Base-by-base conservation (phyloP, 1,140 invertebrate genomes). In the Augochlora pura region DNA sequence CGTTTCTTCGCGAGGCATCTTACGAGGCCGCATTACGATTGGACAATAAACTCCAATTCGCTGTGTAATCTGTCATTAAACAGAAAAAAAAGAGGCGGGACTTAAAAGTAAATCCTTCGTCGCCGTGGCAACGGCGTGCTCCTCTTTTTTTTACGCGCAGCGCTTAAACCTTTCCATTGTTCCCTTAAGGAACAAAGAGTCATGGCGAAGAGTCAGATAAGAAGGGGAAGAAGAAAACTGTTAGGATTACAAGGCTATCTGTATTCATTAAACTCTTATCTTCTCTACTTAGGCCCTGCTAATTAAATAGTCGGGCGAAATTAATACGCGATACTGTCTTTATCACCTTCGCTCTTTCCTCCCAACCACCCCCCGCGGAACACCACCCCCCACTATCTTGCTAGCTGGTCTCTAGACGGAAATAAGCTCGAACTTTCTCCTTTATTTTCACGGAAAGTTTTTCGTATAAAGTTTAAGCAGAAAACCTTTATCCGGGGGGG, bases 261-360 rank as follows among this genome's bases (percentile, higher is more conserved):
- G 67, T 71, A 77, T 71, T 77, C 75, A 77, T 77, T 77, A 77
- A 77, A 77, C 59, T 71, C 59, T 71, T 77, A 77, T 77, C 75
- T 77, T 38, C 18, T 23, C 42, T 63, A 77, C 67, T 77, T 77
- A 77, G 67, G 21, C 46, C 59, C 49, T 71, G 75, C 67, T 77
- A 77, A 77, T 77, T 77, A 77, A 71, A 77, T 77, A 77, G 75
- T 71, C 59, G 12, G 42, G 39, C 67, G 49, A 60, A 71, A 77
- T 77, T 77, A 77, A 70, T 64, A 71, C 75, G 42, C 59, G 67
- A 71, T 71, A 71, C 46, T 25, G 52, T 68, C 66, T 62, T 52
- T 71, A 46, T 62, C 74, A 12, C 21, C 67, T 32, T 52, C 27
- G 27, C 14, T n/a, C 25, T 25, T 2, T 39, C 42, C 62, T 21